Base-by-base conservation (phyloP, 1,140 invertebrate species). In the Fopius arisanus region DNA sequence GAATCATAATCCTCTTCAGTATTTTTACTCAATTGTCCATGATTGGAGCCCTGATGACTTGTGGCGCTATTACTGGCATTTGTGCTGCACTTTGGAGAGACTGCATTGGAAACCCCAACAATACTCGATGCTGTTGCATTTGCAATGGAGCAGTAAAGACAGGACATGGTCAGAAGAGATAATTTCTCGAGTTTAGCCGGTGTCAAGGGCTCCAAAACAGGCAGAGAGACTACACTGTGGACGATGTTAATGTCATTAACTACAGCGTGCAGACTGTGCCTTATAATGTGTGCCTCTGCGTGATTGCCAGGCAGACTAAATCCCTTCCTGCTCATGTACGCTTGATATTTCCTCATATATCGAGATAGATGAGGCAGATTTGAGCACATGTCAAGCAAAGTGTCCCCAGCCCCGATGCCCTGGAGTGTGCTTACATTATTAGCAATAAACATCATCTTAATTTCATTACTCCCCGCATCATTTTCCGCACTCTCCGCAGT, bases 151-250 rank as follows among this genome's bases (percentile, higher is more conserved):
- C 92, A 92, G 86, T 96, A 91, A 37, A 97, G 83, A 88, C 95
- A 94, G 71, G 95, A 94, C 89, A 92, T 93, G 77, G 90, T 94
- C 10, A 94, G 82, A n/a, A 90, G 86, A 0, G 92, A 94, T 28
- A 98, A 88, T 81, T 95, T 95, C 48, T 93, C 91, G 65, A 98
- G 90, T 80, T 96, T 92, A 3, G 91, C 91, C 0, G 93, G 90
- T 4, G 93, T 96, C 59, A 98, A 88, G 0, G 96, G 96, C 85
- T 98, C 96, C 26, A 97, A 84, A 69, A 96, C 92, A 1, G 96
- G 96, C 69, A 98, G 85, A 14, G 94, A 94, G 71, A 97, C 89
- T 0, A 95, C 95, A 77, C 93, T 92, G 80, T 92, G 93, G 40
- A 96, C 92, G 59, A 97, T 92, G 54, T 92, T 93, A 48, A 97